These are phyloP conservation scores for Anoura caudifer DNA, from an alignment of 2,113 vertebrate genomes.

Conservation along the genomic window DNA sequence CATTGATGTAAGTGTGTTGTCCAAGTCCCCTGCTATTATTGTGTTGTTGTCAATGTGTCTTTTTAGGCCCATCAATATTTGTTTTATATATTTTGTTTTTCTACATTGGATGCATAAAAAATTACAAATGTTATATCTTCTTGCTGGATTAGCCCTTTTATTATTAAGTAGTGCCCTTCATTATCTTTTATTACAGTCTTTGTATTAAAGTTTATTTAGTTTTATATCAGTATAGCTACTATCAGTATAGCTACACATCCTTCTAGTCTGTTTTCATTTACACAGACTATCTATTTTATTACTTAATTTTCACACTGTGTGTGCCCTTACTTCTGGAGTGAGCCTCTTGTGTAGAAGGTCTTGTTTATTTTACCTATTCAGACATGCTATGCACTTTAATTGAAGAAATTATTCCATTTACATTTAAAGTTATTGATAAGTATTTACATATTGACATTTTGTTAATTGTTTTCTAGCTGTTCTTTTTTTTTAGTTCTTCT, in stretches of 20 bases:
- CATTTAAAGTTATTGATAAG: not conserved
- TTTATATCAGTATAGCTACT: not conserved
- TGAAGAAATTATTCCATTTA: not conserved
- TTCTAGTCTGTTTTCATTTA: not conserved
- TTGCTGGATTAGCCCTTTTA: not conserved
- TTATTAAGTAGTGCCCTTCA: not conserved
- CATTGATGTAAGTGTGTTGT: not conserved
- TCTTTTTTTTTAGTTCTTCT: not conserved
- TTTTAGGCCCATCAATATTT: not conserved
- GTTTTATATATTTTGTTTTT: not conserved
- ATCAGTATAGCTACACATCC: not conserved
- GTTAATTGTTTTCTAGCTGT: not conserved
- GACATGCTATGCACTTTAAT: not conserved
- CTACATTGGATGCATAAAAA: not conserved
- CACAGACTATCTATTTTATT: not conserved
- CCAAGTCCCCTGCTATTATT: not conserved
- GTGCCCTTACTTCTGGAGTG: not conserved
- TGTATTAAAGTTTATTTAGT: not conserved
- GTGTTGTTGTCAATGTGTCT: not conserved
- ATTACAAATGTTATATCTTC: not conserved
- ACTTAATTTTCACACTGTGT: not conserved
- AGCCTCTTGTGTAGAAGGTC: not conserved
- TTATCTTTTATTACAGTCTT: not conserved
- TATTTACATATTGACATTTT: not conserved
- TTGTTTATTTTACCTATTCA: not conserved